Evolutionary conservation across 2,113 vertebrate genomes (phyloP).

Genomic region (Pavo muticus): DNA sequence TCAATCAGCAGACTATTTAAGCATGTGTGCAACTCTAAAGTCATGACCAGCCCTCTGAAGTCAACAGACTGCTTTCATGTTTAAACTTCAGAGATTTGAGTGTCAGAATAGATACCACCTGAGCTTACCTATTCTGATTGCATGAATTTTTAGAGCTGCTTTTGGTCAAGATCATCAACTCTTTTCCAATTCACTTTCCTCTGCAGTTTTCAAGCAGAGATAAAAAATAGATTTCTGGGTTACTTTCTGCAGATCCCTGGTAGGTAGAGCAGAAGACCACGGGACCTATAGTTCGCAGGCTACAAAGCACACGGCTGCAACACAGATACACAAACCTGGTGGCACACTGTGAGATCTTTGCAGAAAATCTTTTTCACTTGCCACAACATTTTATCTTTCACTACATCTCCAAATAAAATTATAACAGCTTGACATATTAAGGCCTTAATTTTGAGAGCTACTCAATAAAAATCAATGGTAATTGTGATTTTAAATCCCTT

Average conservation of each 20-base stretch:
- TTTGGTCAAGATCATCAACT: background rate
- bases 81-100: background rate
- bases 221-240: background rate
- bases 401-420: background rate
- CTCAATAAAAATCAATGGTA: accelerated
- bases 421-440: background rate
- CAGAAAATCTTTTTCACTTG: background rate
- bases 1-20: background rate
- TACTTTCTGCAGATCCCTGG: background rate
- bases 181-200: background rate
- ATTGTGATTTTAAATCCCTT: background rate
- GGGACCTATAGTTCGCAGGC: background rate
- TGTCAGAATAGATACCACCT: background rate
- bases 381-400: background rate
- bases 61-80: background rate
- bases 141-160: background rate
- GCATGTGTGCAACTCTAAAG: background rate
- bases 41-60: background rate
- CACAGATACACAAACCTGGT: accelerated
- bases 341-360: background rate
- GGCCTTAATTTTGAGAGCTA: background rate
- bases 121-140: background rate
- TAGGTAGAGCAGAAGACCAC: background rate
- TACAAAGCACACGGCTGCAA: accelerated
- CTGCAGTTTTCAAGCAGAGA: background rate